Evolutionary conservation across 2,113 vertebrate genomes (phyloP).

Genomic region (Malurus cyaneus): DNA sequence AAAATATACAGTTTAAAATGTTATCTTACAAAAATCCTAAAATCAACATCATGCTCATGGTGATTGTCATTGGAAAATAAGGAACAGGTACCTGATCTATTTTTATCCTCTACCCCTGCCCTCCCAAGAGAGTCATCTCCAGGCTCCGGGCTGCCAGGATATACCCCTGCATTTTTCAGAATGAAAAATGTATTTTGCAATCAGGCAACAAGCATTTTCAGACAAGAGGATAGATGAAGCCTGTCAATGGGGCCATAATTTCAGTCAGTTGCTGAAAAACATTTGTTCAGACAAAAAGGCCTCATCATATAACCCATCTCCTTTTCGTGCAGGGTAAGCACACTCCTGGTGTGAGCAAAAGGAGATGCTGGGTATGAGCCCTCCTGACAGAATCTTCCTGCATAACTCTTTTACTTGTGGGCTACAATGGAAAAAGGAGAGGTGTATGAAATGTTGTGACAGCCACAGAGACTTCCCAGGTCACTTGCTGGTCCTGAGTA

Average conservation of each 20-base stretch:
- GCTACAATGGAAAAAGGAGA: neutral
- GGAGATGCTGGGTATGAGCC: neutral
- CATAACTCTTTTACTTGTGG: neutral
- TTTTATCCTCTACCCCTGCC: neutral
- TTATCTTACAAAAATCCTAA: neutral
- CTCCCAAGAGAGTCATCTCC: neutral
- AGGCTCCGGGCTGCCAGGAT: neutral
- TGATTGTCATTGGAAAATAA: neutral
- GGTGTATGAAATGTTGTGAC: neutral
- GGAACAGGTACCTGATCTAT: neutral
- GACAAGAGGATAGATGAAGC: neutral
- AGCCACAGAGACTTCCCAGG: neutral
- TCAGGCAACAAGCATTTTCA: neutral
- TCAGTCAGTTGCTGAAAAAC: neutral
- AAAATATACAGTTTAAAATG: neutral
- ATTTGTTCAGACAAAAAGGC: neutral
- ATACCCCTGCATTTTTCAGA: neutral
- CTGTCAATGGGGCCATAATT: neutral
- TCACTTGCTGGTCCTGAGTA: neutral
- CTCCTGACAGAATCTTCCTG: neutral
- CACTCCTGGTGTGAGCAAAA: accelerated
- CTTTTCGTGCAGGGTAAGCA: neutral
- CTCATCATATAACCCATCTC: neutral
- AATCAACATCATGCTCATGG: neutral
- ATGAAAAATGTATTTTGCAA: neutral